These are phyloP conservation scores for Ophthalmolycus amberensis DNA, from an alignment of 2,113 vertebrate genomes.

Conservation along the genomic window DNA sequence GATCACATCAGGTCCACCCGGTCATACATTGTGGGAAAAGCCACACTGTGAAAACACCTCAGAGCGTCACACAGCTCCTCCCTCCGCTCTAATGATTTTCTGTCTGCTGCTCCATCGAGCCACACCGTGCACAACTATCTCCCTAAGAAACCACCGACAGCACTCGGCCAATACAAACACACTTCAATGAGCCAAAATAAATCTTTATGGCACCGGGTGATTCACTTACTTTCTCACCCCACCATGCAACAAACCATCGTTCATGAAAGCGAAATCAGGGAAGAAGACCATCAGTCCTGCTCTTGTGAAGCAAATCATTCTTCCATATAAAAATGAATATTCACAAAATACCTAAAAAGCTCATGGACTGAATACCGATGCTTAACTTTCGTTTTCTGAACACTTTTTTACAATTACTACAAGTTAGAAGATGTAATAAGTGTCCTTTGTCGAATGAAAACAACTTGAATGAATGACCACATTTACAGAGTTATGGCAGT, in stretches of 20 bases:
- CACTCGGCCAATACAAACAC: conserved; percentile 31
- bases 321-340: background rate
- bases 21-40: background rate
- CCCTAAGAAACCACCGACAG: background rate
- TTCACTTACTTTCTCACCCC: background rate
- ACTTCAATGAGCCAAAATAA: conserved; percentile 19
- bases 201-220: background rate
- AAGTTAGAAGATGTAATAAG: background rate
- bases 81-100: conserved; percentile 22
- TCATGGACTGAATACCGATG: background rate
- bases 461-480: conserved; percentile 11
- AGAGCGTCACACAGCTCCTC: background rate
- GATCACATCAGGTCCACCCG: background rate
- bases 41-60: background rate
- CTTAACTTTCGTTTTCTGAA: background rate
- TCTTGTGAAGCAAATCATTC: background rate
- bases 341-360: background rate
- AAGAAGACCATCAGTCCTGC: background rate
- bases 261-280: background rate
- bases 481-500: background rate
- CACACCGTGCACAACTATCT: conserved; percentile 16
- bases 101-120: background rate
- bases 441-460: background rate
- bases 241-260: background rate
- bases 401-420: background rate